Conservation (phyloP, 2,888 invertebrate species). For the Drosophila acutilabella region DNA sequence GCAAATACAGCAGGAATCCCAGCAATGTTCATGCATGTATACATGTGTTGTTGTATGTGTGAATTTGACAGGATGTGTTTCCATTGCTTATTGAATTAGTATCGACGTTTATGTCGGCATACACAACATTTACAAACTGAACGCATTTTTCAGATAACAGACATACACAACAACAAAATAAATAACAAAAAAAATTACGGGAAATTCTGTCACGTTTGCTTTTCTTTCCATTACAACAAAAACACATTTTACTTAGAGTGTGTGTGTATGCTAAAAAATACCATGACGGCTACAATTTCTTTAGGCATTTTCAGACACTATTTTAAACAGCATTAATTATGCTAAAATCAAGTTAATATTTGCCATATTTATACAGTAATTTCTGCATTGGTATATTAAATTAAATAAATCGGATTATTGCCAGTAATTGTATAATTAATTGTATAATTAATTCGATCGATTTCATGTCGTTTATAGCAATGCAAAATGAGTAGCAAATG, state of each 20-base stretch:
- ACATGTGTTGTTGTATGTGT: constrained; percentile 16
- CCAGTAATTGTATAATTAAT: constrained; percentile 4
- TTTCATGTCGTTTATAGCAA: background rate
- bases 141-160: constrained; percentile 16
- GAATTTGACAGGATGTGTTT: constrained; percentile 31
- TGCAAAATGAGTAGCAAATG: background rate
- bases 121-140: constrained; percentile 22
- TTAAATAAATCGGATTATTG: constrained; percentile 3
- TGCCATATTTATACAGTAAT: background rate
- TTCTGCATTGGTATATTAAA: background rate
- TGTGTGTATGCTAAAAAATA: background rate
- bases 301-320: background rate
- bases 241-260: background rate
- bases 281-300: background rate
- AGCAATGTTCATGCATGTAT: background rate
- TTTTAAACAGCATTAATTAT: background rate
- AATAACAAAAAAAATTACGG: background rate
- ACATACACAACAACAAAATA: constrained; percentile 3
- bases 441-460: constrained; percentile 10
- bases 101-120: constrained; percentile 48
- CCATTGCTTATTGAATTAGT: constrained; percentile 70
- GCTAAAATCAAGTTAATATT: background rate
- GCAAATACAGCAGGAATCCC: constrained; percentile 1
- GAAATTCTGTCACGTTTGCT: constrained; percentile 23
- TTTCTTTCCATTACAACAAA: constrained; percentile 4